Base-by-base conservation (phyloP, 2,888 invertebrate species). In the Phortica okadai region DNA sequence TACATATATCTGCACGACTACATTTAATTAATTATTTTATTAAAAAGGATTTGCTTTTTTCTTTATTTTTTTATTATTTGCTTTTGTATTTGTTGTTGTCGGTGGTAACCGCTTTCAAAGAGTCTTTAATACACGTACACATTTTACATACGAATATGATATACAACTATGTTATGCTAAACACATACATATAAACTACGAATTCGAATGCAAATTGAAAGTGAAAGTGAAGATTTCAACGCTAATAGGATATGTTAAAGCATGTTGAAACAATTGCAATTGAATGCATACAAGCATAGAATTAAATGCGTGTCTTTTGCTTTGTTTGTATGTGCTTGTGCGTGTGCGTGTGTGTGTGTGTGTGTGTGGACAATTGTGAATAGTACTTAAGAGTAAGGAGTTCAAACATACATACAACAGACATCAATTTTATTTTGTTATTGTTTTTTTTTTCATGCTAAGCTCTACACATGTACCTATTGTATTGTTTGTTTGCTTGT, bases 21-120 rank as follows among this genome's bases (percentile, higher is more conserved):
- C 33, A 4, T 33, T 5, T 33, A 33, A 33, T 2, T 33, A 33
- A 33, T 33, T 33, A 33, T 5, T 33, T 33, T 33, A 5, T 33
- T 33, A 33, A 33, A 33, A 33, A 33, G 33, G 33, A 33, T 33
- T 33, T 33, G 4, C 33, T 1, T 50, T 50, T 50, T 50, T 2
- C 8, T 2, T 50, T 50, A 8, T 2, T 2, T 1, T 50, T 50
- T 50, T 11, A 50, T 21, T 25, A 25, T 21, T 1, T 62, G 10
- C 16, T 62, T 62, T 62, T 25, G 82, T 83, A 83, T 69, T 44
- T 78, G 73, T 44, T 78, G 73, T 74, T 77, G 79, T 85, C 87
- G 85, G 85, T 86, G 85, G 87, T 85, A 81, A 75, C 85, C 86
- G 84, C 82, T 81, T 81, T 66, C 80, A 54, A 74, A 59, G 81